Percentiles rank a stretch among this genome's conserved stretches.
These are phyloP conservation scores for Gortyna flavago DNA, from an alignment of 2,888 invertebrate genomes.

Conservation along the genomic window DNA sequence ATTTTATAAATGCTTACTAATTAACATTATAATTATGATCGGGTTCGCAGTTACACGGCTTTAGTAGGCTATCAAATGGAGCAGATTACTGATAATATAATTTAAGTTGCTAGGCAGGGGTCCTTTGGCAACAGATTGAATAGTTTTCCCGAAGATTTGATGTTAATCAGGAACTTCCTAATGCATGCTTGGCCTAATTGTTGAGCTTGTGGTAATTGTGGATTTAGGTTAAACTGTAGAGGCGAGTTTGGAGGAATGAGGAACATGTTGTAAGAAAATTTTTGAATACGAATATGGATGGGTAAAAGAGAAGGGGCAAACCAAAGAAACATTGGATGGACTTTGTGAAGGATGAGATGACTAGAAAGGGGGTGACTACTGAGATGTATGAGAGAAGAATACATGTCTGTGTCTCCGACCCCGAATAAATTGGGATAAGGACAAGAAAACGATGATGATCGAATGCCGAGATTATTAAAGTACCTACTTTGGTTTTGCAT, in stretches of 20 bases:
- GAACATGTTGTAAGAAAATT: background rate
- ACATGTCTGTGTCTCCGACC: background rate
- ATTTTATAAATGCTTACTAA: slow-evolving; percentile 41
- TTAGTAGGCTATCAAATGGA: slow-evolving; percentile 58
- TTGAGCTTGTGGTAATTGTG: slow-evolving; percentile 24
- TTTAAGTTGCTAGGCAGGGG: slow-evolving; percentile 61
- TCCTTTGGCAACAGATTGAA: slow-evolving; percentile 59
- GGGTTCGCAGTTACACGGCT: slow-evolving; percentile 39
- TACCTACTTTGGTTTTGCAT: no score
- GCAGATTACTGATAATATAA: slow-evolving; percentile 66
- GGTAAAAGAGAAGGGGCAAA: background rate
- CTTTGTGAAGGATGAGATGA: no score
- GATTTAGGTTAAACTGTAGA: background rate
- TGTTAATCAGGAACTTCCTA: slow-evolving; percentile 66
- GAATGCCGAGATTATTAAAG: background rate
- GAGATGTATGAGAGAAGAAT: no score
- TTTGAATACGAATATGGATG: background rate
- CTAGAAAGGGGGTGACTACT: background rate
- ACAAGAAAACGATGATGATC: no score
- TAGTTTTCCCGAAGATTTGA: slow-evolving; percentile 63
- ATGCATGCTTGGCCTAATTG: slow-evolving; percentile 40
- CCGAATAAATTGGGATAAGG: background rate
- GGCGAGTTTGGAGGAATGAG: background rate
- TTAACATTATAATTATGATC: slow-evolving; percentile 55
- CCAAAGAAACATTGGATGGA: background rate